Base-by-base conservation (phyloP, 2,888 invertebrate species). In the Danaus chrysippus region DNA sequence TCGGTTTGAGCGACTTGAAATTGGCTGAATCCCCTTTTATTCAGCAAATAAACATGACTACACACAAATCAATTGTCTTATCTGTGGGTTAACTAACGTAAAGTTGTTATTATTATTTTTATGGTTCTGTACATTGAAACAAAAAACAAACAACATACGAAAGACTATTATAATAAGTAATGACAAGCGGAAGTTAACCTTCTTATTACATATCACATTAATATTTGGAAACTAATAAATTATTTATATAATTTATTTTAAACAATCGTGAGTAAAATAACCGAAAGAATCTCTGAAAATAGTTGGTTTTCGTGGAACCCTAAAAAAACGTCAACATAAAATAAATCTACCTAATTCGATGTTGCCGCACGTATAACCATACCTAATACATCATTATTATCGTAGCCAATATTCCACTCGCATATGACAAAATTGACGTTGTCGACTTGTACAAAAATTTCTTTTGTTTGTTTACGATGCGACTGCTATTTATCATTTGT, bases 51-150 rank as follows among this genome's bases (percentile, higher is more conserved):
- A 84, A 81, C 79, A 81, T 78, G 75, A 72, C 75, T 70, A 75
- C 73, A 80, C 73, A 82, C 81, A 83, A 84, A 85, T 84, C 86
- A 85, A 83, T 83, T 82, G 83, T 79, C 81, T 80, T 68, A 75
- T 69, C 69, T 66, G 63, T 62, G 57, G 54, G 59, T 63, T 64
- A 55, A 46, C 42, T 17, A 53, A 52, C 42, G 46, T 56, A 46
- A 57, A 59, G 44, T 17, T 42, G 42, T 49, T 46, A 34, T 42
- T 13, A 9, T 19, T 15, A 10, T 42, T 57, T 34, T 13, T 42
- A 17, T 23, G 64, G 65, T 68, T 73, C 70, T 65, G 70, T 69
- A 61, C 42, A 63, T 11, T 12, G 54, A 42, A 41, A 23, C 49
- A 17, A 1, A 2, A 17, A 49, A n/a, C 11, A n/a, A 9, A 10